These are phyloP conservation scores for Drosophila parabipectinata DNA, from an alignment of 1,140 invertebrate species.

Conservation along the genomic window DNA sequence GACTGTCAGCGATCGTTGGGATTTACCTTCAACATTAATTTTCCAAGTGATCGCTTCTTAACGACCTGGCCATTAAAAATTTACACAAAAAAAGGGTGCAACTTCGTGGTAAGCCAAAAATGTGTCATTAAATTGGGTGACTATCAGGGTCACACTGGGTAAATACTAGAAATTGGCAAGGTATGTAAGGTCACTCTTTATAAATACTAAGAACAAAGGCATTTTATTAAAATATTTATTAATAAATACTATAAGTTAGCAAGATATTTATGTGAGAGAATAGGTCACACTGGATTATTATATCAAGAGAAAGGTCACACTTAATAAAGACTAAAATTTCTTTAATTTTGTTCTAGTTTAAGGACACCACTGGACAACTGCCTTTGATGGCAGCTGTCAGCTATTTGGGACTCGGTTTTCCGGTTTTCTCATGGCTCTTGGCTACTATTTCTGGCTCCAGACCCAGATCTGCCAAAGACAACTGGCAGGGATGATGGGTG, in stretches of 20 bases:
- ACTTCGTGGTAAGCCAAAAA: background rate
- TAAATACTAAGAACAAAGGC: background rate
- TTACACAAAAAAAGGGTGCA: background rate
- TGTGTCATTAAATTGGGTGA: background rate
- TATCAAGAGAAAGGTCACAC: background rate
- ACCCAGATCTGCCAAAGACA: constrained; percentile 33
- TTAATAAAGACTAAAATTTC: background rate
- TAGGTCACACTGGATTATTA: too few relatives aligned
- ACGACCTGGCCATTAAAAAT: constrained; percentile 43
- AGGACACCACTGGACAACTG: background rate
- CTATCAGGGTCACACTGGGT: background rate
- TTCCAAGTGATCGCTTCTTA: constrained; percentile 27
- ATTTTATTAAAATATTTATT: too few relatives aligned
- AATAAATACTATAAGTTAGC: too few relatives aligned
- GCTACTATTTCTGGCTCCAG: background rate
- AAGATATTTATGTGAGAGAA: too few relatives aligned
- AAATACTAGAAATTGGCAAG: background rate
- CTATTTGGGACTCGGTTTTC: constrained; percentile 14
- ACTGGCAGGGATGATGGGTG: constrained; percentile 25
- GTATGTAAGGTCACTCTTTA: background rate
- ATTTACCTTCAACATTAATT: constrained; percentile 16
- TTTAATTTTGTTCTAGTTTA: background rate
- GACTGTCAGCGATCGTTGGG: constrained; percentile 54
- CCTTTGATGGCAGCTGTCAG: constrained; percentile 9
- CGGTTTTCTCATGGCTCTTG: background rate